Conservation (phyloP, 2,113 vertebrate genomes). For the Sinocyclocheilus grahami region DNA sequence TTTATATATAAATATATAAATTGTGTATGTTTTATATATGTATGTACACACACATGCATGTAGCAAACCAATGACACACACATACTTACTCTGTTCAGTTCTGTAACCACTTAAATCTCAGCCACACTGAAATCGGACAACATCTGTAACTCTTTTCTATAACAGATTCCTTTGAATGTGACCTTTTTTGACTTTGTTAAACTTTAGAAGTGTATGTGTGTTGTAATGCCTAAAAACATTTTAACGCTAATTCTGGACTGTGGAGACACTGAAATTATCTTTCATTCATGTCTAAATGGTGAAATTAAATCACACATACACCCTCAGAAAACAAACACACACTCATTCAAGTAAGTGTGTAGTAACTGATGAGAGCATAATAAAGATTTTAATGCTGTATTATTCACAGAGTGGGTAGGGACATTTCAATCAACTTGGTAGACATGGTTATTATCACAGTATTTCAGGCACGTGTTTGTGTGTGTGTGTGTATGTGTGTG, state of each 20-base stretch:
- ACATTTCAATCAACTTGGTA: conserved; percentile 27
- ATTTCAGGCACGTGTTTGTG: background rate
- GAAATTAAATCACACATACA: background rate
- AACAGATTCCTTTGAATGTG: background rate
- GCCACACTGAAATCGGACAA: background rate
- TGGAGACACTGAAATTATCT: background rate
- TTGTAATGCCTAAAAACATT: background rate
- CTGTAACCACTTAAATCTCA: background rate
- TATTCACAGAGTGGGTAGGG: conserved; percentile 37
- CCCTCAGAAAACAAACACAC: background rate
- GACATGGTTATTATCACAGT: conserved; percentile 44
- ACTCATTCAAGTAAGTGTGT: conserved; percentile 10
- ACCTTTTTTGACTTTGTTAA: background rate
- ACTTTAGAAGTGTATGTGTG: background rate
- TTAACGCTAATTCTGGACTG: background rate
- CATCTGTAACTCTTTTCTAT: conserved; percentile 11
- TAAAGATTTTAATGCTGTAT: conserved; percentile 28
- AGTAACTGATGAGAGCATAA: conserved; percentile 37
- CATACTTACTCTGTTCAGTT: background rate
- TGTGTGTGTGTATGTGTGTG: background rate
- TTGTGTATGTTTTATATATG: no score
- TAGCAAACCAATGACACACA: background rate
- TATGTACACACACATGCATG: background rate
- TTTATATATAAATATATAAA: no score
- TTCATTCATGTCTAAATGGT: background rate